Percentiles rank a stretch among this genome's conserved stretches.
phyloP scores from a whole-genome alignment of 2,797 vertebrate species.

The Gambusia yucatana region DNA sequence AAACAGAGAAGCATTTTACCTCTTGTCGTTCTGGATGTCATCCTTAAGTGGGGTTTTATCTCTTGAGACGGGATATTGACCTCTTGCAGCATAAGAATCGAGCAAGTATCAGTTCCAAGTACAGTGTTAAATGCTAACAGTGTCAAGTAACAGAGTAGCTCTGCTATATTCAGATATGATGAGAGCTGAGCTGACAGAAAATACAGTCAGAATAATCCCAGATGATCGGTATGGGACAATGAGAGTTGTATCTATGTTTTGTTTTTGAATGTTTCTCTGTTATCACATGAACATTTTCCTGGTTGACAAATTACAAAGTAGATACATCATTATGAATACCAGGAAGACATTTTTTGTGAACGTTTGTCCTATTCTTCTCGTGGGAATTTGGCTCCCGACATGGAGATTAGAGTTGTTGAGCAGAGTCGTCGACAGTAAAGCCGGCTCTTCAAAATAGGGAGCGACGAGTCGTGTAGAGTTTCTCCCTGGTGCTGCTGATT shows the following conservation, averaged over 20 bases:
- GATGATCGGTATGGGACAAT: constrained; percentile 1
- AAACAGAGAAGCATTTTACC: constrained; percentile 10
- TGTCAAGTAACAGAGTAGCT: constrained; percentile 53
- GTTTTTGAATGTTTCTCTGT: constrained; percentile 18
- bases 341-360: constrained; percentile 20
- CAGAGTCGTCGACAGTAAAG: constrained; percentile 5
- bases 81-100: constrained; percentile 9
- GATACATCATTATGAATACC: constrained; percentile 8
- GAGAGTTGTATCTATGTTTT: not conserved
- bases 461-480: constrained; percentile 1
- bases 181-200: constrained; percentile 48
- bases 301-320: not conserved
- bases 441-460: constrained; percentile 24
- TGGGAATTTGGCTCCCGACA: constrained; percentile 27
- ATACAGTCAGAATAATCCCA: constrained; percentile 27
- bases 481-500: constrained; percentile 36
- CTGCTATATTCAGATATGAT: constrained; percentile 67
- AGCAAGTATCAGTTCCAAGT: constrained; percentile 17
- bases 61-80: constrained; percentile 10
- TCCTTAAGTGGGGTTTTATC: constrained; percentile 23
- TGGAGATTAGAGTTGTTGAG: constrained; percentile 29
- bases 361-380: constrained; percentile 41
- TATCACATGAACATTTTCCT: constrained; percentile 21
- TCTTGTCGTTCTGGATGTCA: constrained; percentile 26
- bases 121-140: constrained; percentile 41